phyloP scores from a whole-genome alignment of 2,113 vertebrate genomes.

The Lucifuga dentata region DNA sequence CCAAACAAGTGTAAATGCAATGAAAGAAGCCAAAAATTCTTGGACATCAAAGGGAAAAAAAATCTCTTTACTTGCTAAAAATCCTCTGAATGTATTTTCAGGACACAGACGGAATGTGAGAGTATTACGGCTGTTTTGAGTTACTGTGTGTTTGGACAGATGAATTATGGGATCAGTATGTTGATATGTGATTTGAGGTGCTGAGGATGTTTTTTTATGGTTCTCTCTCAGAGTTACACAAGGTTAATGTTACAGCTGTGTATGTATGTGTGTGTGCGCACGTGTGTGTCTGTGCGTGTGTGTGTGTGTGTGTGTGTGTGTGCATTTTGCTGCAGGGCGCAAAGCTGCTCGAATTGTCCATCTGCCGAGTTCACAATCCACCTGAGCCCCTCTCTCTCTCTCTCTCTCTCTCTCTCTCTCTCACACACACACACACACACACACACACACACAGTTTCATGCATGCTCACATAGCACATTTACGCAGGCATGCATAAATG shows the following conservation, averaged over 20 bases:
- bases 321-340: slow-evolving; percentile 74
- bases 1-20: not conserved
- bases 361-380: slow-evolving; percentile 81
- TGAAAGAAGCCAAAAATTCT: not conserved
- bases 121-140: slow-evolving; percentile 45
- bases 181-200: slow-evolving; percentile 63
- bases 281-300: slow-evolving; percentile 49
- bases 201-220: slow-evolving; percentile 57
- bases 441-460: slow-evolving; percentile 11
- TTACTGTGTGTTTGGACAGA: slow-evolving; percentile 67
- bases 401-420: no score
- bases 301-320: slow-evolving; percentile 16
- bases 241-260: slow-evolving; percentile 71
- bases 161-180: slow-evolving; percentile 56
- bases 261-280: slow-evolving; percentile 1
- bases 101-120: slow-evolving; percentile 53
- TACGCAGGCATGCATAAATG: slow-evolving; percentile 6
- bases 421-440: slow-evolving; percentile 12
- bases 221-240: slow-evolving; percentile 60
- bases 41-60: not conserved
- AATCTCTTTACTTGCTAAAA: slow-evolving; percentile 3
- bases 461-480: slow-evolving; percentile 27
- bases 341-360: slow-evolving; percentile 83
- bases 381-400: slow-evolving; percentile 72
- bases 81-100: slow-evolving; percentile 35